Evolutionary conservation across 2,888 invertebrate species (phyloP), one percentile per base, ranked within the genome.

Genomic region (Parnassius apollo): DNA sequence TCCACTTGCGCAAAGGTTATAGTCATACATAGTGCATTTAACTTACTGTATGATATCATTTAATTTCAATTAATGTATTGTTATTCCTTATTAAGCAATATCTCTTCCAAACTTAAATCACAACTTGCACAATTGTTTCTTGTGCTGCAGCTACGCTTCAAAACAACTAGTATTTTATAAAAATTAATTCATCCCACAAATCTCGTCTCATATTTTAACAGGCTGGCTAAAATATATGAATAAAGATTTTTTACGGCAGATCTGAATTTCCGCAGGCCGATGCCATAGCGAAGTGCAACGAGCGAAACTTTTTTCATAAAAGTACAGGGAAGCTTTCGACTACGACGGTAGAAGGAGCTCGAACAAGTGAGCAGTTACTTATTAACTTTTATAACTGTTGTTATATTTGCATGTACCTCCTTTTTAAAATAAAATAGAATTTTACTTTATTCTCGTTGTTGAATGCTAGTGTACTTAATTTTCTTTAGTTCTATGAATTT

Each of bases 291-390:
- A 72, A 86, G 79, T 85, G 86, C 85, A 85, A 79, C 80, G 80
- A 71, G 78, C 62, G 75, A 86, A 90, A 90, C 82, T 91, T 90
- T 89, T 88, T 88, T 89, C 89, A 90, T 90, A 90, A 89, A 87
- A 88, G 85, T 84, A 82, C 81, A 80, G n/a, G n/a, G n/a, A 80
- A 77, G 80, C 81, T 83, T 84, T 82, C 81, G 79, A 79, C 75
- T 78, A 76, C 18, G 18, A 18, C 18, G 77, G 75, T 83, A 83
- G 85, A 82, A 84, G 80, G 77, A 81, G 78, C 69, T 68, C 79
- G 75, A 79, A 76, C 82, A 82, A 87, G 77, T 77, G 83, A 85
- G 82, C 85, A 85, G 83, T 88, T 86, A 86, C 86, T 85, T 88
- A 86, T 85, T 86, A 86, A 86, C 82, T 86, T 87, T 85, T 81